Evolutionary conservation across 1,140 invertebrate genomes (phyloP).

Genomic region (Penaeus indicus): DNA sequence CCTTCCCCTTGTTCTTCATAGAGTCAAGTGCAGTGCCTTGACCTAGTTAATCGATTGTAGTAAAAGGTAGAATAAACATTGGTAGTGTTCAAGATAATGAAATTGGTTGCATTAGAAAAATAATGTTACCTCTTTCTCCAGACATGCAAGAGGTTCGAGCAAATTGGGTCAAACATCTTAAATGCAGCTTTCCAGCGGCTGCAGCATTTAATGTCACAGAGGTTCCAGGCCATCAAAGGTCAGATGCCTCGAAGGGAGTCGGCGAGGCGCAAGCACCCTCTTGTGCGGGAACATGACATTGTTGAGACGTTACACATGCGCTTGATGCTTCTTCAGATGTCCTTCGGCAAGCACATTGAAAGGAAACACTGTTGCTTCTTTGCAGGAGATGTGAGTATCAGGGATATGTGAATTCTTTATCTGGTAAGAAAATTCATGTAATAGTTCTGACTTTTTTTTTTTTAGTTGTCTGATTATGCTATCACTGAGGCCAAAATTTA

Average conservation of each 20-base stretch:
- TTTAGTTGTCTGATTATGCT: too few species aligned
- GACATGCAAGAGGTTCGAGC: conserved; percentile 80
- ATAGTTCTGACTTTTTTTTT: neutral
- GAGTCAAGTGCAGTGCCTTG: too few species aligned
- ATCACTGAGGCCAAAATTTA: too few species aligned
- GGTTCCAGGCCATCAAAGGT: conserved; percentile 87
- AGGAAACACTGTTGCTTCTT: conserved; percentile 91
- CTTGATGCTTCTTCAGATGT: conserved; percentile 87
- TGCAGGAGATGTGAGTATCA: conserved; percentile 81
- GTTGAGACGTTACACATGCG: conserved; percentile 91
- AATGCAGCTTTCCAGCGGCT: conserved; percentile 86
- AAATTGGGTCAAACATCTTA: conserved; percentile 81
- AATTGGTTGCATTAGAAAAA: too few species aligned
- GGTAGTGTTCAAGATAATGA: too few species aligned
- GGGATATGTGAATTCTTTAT: neutral
- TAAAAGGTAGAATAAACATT: too few species aligned
- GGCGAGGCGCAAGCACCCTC: conserved; percentile 83
- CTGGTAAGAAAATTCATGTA: too few species aligned
- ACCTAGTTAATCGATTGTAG: too few species aligned
- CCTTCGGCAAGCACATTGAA: conserved; percentile 92
- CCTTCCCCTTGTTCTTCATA: too few species aligned
- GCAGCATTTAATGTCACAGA: conserved; percentile 82
- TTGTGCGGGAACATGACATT: conserved; percentile 89
- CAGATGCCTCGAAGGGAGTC: conserved; percentile 89
- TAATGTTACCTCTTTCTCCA: neutral